These are phyloP conservation scores for Capreolus pygargus DNA, from an alignment of 2,113 vertebrate genomes.

Conservation along the genomic window DNA sequence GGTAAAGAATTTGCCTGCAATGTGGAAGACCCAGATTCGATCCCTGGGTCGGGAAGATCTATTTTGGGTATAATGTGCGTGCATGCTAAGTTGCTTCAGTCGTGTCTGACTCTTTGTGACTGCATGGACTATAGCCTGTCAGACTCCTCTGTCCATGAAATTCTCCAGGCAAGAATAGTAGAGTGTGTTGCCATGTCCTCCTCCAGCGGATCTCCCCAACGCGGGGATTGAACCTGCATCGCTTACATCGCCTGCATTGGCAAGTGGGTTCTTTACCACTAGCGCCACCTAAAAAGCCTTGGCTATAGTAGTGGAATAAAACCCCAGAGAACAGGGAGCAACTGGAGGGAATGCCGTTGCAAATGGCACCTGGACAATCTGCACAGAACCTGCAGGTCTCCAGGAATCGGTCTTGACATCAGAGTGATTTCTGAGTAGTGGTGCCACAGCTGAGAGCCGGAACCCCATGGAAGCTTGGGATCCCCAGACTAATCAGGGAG, in stretches of 20 bases:
- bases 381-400: background rate
- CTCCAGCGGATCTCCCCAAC: background rate
- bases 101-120: background rate
- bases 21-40: background rate
- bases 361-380: background rate
- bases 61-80: background rate
- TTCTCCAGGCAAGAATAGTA: background rate
- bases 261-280: background rate
- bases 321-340: background rate
- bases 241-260: background rate
- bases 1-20: background rate
- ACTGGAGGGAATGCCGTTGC: background rate
- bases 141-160: background rate
- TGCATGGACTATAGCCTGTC: background rate
- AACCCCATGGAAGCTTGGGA: background rate
- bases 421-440: background rate
- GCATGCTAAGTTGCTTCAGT: background rate
- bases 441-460: background rate
- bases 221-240: background rate
- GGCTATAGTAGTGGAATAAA: background rate
- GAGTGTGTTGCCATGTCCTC: background rate
- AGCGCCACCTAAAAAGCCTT: background rate
- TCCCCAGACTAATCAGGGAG: background rate
- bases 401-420: background rate
- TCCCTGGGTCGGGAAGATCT: background rate